Percentiles rank a stretch among this genome's conserved stretches.
Conservation (phyloP, 2,797 vertebrate genomes). For the Anolis apletophallus region DNA sequence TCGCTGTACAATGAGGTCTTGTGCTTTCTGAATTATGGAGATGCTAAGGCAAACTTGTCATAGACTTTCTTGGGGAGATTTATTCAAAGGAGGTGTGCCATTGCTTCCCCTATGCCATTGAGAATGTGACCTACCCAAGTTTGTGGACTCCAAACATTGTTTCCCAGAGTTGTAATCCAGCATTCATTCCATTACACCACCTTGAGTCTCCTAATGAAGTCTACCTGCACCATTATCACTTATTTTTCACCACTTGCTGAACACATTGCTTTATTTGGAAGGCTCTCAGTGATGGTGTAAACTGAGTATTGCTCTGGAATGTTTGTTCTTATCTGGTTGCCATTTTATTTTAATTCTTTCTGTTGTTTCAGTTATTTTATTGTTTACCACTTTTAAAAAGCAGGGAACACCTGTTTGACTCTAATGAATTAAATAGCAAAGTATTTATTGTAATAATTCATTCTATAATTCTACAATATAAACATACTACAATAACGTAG, state of each 20-base stretch:
- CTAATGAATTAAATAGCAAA: background rate
- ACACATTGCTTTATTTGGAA: background rate
- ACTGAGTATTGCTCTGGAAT: background rate
- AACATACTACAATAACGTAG: slow-evolving; percentile 18
- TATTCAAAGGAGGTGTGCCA: no score
- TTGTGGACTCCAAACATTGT: no score
- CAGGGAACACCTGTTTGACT: background rate
- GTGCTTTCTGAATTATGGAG: no score
- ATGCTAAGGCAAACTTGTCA: no score
- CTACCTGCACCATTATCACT: background rate
- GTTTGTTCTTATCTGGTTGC: background rate
- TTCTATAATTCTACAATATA: background rate
- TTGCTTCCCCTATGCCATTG: no score
- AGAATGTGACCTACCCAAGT: no score
- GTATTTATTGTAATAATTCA: background rate
- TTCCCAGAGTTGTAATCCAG: no score
- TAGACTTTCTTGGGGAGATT: no score
- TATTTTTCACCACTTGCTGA: background rate
- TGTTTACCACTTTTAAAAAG: background rate
- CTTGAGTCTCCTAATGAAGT: background rate
- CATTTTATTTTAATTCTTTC: background rate
- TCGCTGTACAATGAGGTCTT: background rate
- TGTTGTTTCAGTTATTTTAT: background rate
- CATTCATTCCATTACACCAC: no score
- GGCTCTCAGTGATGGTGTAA: background rate